These are phyloP conservation scores for Drosophila algonquin DNA, from an alignment of 2,888 invertebrate species.

Conservation along the genomic window DNA sequence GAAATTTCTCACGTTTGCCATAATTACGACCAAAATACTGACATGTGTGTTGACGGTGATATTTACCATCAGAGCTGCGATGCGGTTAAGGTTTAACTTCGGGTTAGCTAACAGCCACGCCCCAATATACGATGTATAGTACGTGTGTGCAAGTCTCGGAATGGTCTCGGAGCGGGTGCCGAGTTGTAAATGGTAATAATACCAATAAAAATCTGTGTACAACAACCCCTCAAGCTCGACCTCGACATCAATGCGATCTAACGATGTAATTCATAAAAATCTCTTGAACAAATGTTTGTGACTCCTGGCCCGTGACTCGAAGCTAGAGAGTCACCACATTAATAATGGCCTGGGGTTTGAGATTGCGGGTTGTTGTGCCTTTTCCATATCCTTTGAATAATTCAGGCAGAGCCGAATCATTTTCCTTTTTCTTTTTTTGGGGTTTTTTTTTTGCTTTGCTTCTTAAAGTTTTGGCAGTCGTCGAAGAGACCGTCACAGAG, in stretches of 20 bases:
- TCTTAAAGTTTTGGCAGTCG: constrained; percentile 14
- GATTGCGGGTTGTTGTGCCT: constrained; percentile 1
- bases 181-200: constrained; percentile 70
- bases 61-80: constrained; percentile 44
- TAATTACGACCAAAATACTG: constrained; percentile 80
- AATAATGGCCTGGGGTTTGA: constrained; percentile 33
- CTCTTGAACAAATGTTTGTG: constrained; percentile 73
- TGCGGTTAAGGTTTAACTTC: background rate
- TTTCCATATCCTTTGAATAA: constrained; percentile 35
- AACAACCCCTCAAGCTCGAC: background rate
- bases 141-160: background rate
- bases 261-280: constrained; percentile 73
- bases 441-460: background rate
- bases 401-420: constrained; percentile 18
- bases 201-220: constrained; percentile 71
- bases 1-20: constrained; percentile 81
- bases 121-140: background rate
- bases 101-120: constrained; percentile 1
- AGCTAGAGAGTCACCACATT: constrained; percentile 35
- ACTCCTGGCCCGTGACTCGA: constrained; percentile 32
- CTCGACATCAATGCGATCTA: background rate
- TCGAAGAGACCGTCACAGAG: constrained; percentile 42
- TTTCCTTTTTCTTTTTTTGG: background rate
- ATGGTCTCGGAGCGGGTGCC: constrained; percentile 14
- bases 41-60: constrained; percentile 78